Percentiles rank a stretch among this genome's conserved stretches.
Evolutionary conservation across 1,140 invertebrate genomes (phyloP).

Genomic region (Zaprionus inermis): DNA sequence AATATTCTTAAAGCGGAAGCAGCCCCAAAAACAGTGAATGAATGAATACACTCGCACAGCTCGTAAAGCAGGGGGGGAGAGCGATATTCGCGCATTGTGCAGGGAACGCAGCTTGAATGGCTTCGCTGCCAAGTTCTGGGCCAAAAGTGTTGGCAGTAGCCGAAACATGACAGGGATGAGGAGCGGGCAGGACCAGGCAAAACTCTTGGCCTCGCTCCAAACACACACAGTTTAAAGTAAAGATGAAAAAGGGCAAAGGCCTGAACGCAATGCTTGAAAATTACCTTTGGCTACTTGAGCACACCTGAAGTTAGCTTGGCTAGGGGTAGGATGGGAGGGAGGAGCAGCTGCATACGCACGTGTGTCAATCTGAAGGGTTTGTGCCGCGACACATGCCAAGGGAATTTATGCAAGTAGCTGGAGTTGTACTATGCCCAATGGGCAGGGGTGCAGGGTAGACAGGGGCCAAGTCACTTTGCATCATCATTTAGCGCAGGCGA

Average conservation of each 20-base stretch:
- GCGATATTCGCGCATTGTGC: slow-evolving; percentile 30
- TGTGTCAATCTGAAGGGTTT: slow-evolving; percentile 41
- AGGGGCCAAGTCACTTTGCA: slow-evolving; percentile 65
- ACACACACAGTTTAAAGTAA: slow-evolving; percentile 27
- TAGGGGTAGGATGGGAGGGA: not conserved
- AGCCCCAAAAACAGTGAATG: not conserved
- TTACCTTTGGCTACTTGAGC: slow-evolving; percentile 49
- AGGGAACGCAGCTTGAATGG: slow-evolving; percentile 23
- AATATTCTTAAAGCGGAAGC: not conserved
- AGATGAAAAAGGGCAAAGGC: slow-evolving; percentile 44
- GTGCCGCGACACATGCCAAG: slow-evolving; percentile 50
- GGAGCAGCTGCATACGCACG: slow-evolving; percentile 31
- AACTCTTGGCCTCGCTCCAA: slow-evolving; percentile 27
- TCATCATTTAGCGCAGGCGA: slow-evolving; percentile 66
- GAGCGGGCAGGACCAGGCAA: not conserved
- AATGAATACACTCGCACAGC: slow-evolving; percentile 8
- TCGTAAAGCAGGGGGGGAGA: too few species aligned
- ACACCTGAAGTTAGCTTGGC: slow-evolving; percentile 36
- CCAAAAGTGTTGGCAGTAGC: slow-evolving; percentile 31
- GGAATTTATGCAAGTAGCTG: slow-evolving; percentile 58
- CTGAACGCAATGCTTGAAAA: slow-evolving; percentile 34
- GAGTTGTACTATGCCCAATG: not conserved
- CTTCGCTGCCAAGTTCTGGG: slow-evolving; percentile 29
- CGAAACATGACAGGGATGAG: not conserved
- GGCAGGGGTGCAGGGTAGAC: slow-evolving; percentile 15